Percentiles rank a stretch among this genome's conserved stretches.
Conservation (phyloP, 1,140 invertebrate genomes). For the Lepidostoma basale region DNA sequence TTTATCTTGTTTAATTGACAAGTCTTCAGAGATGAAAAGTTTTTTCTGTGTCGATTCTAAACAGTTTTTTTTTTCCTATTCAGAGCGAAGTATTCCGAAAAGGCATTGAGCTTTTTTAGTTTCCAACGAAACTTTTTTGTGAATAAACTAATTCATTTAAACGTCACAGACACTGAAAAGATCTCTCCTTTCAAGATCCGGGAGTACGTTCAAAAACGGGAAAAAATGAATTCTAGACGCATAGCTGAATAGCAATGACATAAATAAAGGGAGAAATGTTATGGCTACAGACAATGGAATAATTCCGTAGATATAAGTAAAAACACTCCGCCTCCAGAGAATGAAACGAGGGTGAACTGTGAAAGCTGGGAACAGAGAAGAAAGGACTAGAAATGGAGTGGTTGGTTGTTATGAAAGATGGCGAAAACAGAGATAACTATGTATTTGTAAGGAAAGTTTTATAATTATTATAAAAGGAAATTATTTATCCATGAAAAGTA, state of each 20-base stretch:
- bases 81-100: too few species aligned
- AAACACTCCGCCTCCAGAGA: neutral
- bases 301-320: slow-evolving; percentile 3
- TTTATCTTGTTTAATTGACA: too few species aligned
- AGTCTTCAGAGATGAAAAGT: too few species aligned
- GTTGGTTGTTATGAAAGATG: neutral
- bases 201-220: neutral
- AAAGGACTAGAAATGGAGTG: neutral
- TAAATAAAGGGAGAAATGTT: slow-evolving; percentile 6
- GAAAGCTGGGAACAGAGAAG: too few species aligned
- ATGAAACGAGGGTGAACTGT: slow-evolving; percentile 1
- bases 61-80: too few species aligned
- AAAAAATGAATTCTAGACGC: neutral
- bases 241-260: slow-evolving; percentile 19
- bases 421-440: neutral
- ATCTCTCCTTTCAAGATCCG: neutral
- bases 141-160: too few species aligned
- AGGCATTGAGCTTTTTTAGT: too few species aligned
- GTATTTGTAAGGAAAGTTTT: neutral
- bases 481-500: neutral
- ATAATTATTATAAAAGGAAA: neutral
- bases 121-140: too few species aligned
- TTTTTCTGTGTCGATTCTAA: too few species aligned
- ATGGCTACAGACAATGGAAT: slow-evolving; percentile 24
- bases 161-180: neutral